Conservation (phyloP, 1,140 invertebrate species). For the Nomia melanderi region DNA sequence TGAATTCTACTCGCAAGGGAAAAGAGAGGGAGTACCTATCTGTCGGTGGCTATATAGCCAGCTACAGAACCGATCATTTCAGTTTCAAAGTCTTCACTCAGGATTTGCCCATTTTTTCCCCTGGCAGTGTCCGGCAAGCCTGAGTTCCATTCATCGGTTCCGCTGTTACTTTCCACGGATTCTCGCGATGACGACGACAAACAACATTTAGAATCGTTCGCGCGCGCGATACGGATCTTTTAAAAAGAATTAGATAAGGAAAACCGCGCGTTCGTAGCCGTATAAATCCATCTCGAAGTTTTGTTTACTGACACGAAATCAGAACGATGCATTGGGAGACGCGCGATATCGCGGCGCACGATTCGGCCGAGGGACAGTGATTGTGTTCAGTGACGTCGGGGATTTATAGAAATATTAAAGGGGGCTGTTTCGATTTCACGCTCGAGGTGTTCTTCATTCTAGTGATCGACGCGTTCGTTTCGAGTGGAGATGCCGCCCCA, state of each 20-base stretch:
- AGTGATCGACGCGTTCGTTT: background rate
- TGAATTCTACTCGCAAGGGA: conserved; percentile 62
- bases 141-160: background rate
- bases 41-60: conserved; percentile 68
- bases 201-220: background rate
- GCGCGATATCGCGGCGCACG: background rate
- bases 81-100: conserved; percentile 61
- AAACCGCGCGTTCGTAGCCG: background rate
- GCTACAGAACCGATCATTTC: conserved; percentile 59
- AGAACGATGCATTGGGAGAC: background rate
- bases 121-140: conserved; percentile 10
- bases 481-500: conserved; percentile 60
- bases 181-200: background rate
- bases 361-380: background rate
- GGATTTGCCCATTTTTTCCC: conserved; percentile 55
- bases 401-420: too few relatives aligned
- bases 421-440: too few relatives aligned
- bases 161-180: background rate
- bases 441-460: background rate
- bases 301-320: background rate
- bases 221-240: background rate
- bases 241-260: background rate
- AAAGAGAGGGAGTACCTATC: conserved; percentile 51
- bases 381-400: background rate
- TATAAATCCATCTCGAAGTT: background rate